Percentiles rank a stretch among this genome's conserved stretches.
Conservation (phyloP, 1,140 invertebrate species). For the Vanessa tameamea region DNA sequence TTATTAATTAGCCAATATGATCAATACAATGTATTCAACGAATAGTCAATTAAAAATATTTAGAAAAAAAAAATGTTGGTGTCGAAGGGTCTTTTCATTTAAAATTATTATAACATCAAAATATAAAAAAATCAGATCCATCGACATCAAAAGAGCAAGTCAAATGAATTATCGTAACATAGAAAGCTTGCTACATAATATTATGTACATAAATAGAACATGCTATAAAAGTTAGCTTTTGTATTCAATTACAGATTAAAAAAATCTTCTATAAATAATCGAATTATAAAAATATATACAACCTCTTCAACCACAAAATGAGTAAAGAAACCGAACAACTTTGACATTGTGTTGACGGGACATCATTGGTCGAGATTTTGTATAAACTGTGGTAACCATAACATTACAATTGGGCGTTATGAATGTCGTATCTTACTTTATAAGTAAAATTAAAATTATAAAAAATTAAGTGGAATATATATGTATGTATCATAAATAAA, state of each 20-base stretch:
- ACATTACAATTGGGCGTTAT: too few relatives aligned
- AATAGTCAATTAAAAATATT: constrained; percentile 22
- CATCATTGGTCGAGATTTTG: too few relatives aligned
- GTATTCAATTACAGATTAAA: constrained; percentile 24
- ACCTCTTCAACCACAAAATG: too few relatives aligned
- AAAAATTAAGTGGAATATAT: too few relatives aligned
- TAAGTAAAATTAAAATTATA: too few relatives aligned
- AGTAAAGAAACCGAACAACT: too few relatives aligned
- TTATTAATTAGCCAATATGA: constrained; percentile 33
- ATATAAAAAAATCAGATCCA: constrained; percentile 52
- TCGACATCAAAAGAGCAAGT: constrained; percentile 75
- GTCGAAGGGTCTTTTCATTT: constrained; percentile 61
- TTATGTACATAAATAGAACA: constrained; percentile 33
- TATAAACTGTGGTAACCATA: too few relatives aligned
- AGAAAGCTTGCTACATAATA: constrained; percentile 51
- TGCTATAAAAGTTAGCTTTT: constrained; percentile 62
- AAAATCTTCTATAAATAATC: too few relatives aligned
- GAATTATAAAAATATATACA: too few relatives aligned
- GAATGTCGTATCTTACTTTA: too few relatives aligned
- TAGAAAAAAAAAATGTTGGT: constrained; percentile 41
- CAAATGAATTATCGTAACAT: constrained; percentile 75
- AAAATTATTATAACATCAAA: constrained; percentile 53
- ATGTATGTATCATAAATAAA: too few relatives aligned
- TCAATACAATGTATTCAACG: constrained; percentile 12
- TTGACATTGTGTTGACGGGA: too few relatives aligned